Evolutionary conservation across 30 jellyfish, hydroid and myxozoan genomes (phyloP).

Genomic region (Hydractinia echinata): DNA sequence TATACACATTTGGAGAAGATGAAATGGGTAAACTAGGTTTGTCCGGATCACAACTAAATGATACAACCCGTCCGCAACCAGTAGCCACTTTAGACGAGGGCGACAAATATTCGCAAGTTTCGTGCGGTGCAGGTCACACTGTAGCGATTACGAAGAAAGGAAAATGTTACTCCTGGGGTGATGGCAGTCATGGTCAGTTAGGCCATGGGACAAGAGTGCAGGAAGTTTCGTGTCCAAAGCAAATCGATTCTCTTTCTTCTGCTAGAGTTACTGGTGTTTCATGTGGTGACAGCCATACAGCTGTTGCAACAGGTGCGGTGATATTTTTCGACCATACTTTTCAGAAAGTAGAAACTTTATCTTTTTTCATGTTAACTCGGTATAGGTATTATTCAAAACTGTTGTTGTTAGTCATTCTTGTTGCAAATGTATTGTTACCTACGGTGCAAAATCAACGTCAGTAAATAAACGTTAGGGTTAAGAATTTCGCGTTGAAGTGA

Average conservation of each 20-base stretch:
- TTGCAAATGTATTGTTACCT: too few species aligned
- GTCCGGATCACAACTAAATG: constrained; percentile 33
- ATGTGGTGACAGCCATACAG: constrained; percentile 93
- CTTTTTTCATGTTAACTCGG: too few species aligned
- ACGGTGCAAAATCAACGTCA: too few species aligned
- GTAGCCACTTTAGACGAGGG: constrained; percentile 57
- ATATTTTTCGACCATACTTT: not conserved
- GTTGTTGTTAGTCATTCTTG: too few species aligned
- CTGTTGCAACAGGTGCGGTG: constrained; percentile 67
- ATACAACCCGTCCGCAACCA: constrained; percentile 80
- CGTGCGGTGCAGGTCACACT: constrained; percentile 96
- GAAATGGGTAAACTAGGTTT: constrained; percentile 90
- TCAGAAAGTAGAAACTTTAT: too few species aligned
- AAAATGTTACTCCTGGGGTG: constrained; percentile 68
- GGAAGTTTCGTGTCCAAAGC: constrained; percentile 50
- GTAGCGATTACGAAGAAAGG: constrained; percentile 77
- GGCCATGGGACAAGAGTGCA: constrained; percentile 85
- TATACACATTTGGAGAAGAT: constrained; percentile 86
- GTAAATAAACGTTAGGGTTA: too few species aligned
- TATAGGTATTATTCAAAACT: too few species aligned
- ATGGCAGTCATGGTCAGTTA: constrained; percentile 94
- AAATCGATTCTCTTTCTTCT: constrained; percentile 41
- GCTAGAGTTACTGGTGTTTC: constrained; percentile 49
- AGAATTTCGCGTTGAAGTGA: too few species aligned
- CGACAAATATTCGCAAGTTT: constrained; percentile 45